phyloP scores from a whole-genome alignment of 2,888 invertebrate species.

The Drosophila lacicola region DNA sequence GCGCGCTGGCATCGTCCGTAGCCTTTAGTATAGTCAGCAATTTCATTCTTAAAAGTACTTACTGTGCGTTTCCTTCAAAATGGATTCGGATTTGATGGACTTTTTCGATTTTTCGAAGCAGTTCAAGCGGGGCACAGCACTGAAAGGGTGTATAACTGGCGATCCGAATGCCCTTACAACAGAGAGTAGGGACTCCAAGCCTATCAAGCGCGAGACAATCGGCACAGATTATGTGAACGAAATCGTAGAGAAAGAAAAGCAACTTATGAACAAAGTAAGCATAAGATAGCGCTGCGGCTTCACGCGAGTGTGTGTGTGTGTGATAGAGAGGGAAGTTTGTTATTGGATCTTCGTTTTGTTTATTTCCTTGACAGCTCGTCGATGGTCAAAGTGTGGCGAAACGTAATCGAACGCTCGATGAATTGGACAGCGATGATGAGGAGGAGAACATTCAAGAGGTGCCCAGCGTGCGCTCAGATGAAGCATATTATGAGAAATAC shows the following conservation, averaged over 20 bases:
- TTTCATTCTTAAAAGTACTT: neutral
- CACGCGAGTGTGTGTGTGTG: neutral
- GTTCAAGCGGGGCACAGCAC: slow-evolving; percentile 65
- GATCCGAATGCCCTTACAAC: slow-evolving; percentile 36
- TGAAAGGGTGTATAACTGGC: slow-evolving; percentile 66
- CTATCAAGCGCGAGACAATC: slow-evolving; percentile 71
- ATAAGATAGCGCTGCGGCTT: too few species aligned
- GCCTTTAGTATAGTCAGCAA: neutral
- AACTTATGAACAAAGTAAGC: slow-evolving; percentile 73
- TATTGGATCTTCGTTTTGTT: slow-evolving; percentile 13
- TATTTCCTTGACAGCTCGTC: slow-evolving; percentile 29
- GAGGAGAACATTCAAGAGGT: slow-evolving; percentile 31
- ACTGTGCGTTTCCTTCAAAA: slow-evolving; percentile 23
- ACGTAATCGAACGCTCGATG: slow-evolving; percentile 59
- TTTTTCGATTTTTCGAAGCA: slow-evolving; percentile 84
- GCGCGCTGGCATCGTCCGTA: neutral
- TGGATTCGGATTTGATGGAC: slow-evolving; percentile 81
- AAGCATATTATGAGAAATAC: slow-evolving; percentile 76
- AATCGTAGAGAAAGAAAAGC: slow-evolving; percentile 67
- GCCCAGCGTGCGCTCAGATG: slow-evolving; percentile 58
- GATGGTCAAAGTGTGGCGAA: neutral
- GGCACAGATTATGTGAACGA: slow-evolving; percentile 75
- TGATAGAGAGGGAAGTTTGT: neutral
- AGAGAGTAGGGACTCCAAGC: slow-evolving; percentile 46
- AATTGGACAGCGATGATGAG: slow-evolving; percentile 79